Evolutionary conservation across 2,113 vertebrate genomes (phyloP), one percentile per base, ranked within the genome.

Genomic region (Neoarius graeffei): DNA sequence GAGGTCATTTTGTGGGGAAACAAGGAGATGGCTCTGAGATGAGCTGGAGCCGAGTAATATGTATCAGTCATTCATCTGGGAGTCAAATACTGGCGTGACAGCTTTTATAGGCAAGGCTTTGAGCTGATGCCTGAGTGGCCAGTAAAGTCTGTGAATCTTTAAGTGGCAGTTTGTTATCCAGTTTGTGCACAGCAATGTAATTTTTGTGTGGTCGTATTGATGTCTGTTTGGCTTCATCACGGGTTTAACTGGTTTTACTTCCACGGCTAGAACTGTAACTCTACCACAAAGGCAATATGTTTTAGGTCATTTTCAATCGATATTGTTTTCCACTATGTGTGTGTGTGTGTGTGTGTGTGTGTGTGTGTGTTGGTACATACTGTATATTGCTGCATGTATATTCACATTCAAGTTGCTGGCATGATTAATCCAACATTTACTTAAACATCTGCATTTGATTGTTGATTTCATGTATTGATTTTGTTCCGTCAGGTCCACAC

Each of bases 1-100:
- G 89, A 89, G 86, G 89, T 85, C 81, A 79, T 56, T 86, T 52
- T 56, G 80, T 82, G 82, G 85, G 64, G 69, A 85, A 85, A 82
- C 67, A 88, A 84, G 83, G 87, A 88, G 81, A 85, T 14, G 7
- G 59, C 64, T 54, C 83, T 69, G 64, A 81, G 84, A 77, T 88
- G 35, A 77, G 60, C 54, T 17, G 52, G 62, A 87, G 25, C 25
- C 0, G n/a, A 74, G 83, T 83, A 73, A 88, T 76, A 83, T 59
- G 71, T 52, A 79, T 56, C 79, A 86, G 56, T 86, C 81, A 74
- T 81, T 87, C 83, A 85, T 89, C 64, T 87, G 59, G 30, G 79
- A 73, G 48, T 88, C 82, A 79, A 84, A 84, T 82, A 67, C 19
- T 15, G 5, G 59, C 13, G 19, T 84, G 87, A 84, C 81, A 79